Percentiles rank a stretch among this genome's conserved stretches.
These are phyloP conservation scores for Craseonycteris thonglongyai DNA, from an alignment of 2,113 vertebrate genomes.

Conservation along the genomic window DNA sequence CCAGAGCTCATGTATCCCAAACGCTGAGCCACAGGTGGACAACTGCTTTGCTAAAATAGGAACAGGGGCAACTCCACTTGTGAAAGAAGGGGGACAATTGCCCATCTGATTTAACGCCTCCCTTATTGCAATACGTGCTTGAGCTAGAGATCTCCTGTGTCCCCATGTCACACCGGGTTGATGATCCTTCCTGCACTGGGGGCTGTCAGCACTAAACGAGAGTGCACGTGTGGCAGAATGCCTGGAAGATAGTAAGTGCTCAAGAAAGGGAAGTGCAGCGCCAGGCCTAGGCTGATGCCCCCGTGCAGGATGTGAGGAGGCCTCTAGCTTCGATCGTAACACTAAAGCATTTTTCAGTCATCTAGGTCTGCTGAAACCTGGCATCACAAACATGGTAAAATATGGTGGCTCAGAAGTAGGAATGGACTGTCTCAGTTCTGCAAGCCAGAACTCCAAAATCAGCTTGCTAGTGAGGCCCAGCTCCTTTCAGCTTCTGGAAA, in stretches of 20 bases:
- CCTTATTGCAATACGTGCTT: background rate
- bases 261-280: background rate
- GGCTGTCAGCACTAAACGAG: background rate
- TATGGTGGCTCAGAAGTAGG: background rate
- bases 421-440: background rate
- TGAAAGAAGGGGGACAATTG: background rate
- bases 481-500: background rate
- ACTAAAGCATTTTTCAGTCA: background rate
- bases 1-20: background rate
- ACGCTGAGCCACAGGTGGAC: background rate
- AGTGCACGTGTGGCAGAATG: background rate
- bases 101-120: background rate
- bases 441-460: background rate
- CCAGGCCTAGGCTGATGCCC: background rate
- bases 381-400: background rate
- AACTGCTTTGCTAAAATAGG: background rate
- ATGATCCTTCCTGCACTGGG: background rate
- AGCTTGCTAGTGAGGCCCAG: fast-evolving
- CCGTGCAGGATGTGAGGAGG: background rate
- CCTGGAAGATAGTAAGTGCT: background rate
- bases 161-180: background rate
- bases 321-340: background rate
- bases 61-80: background rate
- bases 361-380: background rate
- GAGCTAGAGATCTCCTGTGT: background rate